A percentile compares a stretch with the other conserved stretches of the same genome.
phyloP scores from a whole-genome alignment of 2,797 vertebrate genomes.

The Erethizon dorsatum region DNA sequence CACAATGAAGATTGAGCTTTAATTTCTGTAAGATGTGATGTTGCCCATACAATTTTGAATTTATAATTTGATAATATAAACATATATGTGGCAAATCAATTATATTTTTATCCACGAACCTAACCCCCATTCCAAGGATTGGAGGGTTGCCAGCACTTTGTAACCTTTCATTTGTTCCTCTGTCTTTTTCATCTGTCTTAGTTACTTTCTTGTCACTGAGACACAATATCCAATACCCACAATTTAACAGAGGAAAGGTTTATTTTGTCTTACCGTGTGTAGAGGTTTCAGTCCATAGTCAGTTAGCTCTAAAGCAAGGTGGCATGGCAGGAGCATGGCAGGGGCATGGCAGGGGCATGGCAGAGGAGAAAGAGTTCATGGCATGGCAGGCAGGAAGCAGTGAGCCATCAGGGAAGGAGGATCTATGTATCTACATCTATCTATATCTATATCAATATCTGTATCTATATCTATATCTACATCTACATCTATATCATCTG shows the following conservation, averaged over 20 bases:
- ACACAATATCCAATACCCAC: not conserved
- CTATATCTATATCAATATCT: too few species aligned
- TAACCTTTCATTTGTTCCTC: not conserved
- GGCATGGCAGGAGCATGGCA: not conserved
- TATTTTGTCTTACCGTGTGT: not conserved
- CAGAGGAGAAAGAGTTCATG: not conserved
- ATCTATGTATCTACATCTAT: not conserved
- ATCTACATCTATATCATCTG: too few species aligned
- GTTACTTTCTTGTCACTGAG: not conserved
- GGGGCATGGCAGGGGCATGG: not conserved
- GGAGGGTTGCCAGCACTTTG: not conserved
- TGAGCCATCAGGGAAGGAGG: not conserved
- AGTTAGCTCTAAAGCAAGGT: not conserved
- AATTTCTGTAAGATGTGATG: not conserved
- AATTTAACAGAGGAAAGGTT: not conserved
- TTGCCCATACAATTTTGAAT: constrained; percentile 12
- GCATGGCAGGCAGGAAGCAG: not conserved
- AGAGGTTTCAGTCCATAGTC: not conserved
- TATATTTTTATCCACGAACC: not conserved
- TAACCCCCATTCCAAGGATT: not conserved
- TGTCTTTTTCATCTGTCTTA: not conserved
- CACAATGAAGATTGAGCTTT: not conserved
- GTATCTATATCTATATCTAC: too few species aligned
- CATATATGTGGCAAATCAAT: not conserved
- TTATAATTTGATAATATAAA: not conserved